These are phyloP conservation scores for Gortyna flavago DNA, from an alignment of 2,888 invertebrate species.

Conservation along the genomic window DNA sequence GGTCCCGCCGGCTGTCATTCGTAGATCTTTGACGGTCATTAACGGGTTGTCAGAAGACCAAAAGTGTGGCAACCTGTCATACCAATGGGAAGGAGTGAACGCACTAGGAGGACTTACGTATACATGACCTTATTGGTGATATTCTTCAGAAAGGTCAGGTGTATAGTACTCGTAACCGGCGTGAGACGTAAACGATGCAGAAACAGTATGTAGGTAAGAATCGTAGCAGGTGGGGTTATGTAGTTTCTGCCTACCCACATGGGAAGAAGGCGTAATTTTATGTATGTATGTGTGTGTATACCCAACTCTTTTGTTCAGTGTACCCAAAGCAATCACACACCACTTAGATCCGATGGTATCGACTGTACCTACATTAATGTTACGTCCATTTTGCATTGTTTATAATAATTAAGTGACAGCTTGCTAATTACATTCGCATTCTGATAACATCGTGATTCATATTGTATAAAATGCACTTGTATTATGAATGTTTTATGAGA, in stretches of 20 bases:
- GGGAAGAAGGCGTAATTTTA: background rate
- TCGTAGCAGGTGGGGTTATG: no score
- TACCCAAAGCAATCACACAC: constrained; percentile 23
- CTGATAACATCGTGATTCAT: constrained; percentile 35
- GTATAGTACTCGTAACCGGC: no score
- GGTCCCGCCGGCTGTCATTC: background rate
- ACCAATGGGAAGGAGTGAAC: background rate
- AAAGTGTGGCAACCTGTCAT: background rate
- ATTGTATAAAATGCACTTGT: constrained; percentile 15
- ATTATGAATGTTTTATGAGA: background rate
- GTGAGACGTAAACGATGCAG: no score
- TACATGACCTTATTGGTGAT: background rate
- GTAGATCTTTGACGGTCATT: background rate
- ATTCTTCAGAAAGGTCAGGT: no score
- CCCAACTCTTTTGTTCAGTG: background rate
- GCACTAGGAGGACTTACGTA: background rate
- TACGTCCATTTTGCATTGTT: constrained; percentile 33
- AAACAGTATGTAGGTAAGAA: no score
- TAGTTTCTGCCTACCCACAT: background rate
- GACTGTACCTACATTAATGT: background rate
- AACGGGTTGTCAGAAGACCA: background rate
- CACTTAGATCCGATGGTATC: constrained; percentile 44
- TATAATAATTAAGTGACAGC: constrained; percentile 30
- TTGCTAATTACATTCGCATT: constrained; percentile 35
- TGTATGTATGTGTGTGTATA: background rate